Evolutionary conservation across 2,888 invertebrate species (phyloP), one percentile per base, ranked within the genome.

Genomic region (Heliconius erato): DNA sequence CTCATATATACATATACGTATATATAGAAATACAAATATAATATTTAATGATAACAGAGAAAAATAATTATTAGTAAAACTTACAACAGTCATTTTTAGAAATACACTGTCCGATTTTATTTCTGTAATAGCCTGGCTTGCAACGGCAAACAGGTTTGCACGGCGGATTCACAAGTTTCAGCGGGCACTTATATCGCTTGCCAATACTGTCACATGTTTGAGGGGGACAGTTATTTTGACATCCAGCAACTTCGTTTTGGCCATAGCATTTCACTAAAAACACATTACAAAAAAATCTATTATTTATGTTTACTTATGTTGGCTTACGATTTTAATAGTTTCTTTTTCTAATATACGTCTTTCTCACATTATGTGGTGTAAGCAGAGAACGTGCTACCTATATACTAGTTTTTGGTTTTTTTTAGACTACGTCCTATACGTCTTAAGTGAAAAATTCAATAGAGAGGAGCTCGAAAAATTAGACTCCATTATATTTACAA

Each of bases 111-210:
- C 86, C 86, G 35, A 84, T 71, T 65, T 83, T 81, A 72, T 89
- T 89, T 83, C 89, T 89, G 54, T 81, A 90, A 68, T 84, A 90
- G 5, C 88, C 90, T n/a, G 84, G 32, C 26, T 89, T 86, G 71
- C 92, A 92, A n/a, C 86, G 85, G 80, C 92, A 92, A 26, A 83
- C 84, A 12, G 82, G 85, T 1, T 79, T 82, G 76, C 88, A 88
- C 0, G 28, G 68, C 35, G 59, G 63, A 35, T 76, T 63, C n/a
- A 14, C 74, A 16, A 79, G 77, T 80, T 80, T 54, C 9, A 79
- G 40, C 3, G 85, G 86, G 80, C 88, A 89, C 9, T 49, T 0
- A 74, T 85, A 87, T 71, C 4, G 63, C 74, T 84, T 82, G 35
- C 82, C 86, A 16, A 88, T 85, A 35, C 85, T 86, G 19, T 87